Base-by-base conservation (phyloP, 2,888 invertebrate species). In the Dicyrtoma fusca region DNA sequence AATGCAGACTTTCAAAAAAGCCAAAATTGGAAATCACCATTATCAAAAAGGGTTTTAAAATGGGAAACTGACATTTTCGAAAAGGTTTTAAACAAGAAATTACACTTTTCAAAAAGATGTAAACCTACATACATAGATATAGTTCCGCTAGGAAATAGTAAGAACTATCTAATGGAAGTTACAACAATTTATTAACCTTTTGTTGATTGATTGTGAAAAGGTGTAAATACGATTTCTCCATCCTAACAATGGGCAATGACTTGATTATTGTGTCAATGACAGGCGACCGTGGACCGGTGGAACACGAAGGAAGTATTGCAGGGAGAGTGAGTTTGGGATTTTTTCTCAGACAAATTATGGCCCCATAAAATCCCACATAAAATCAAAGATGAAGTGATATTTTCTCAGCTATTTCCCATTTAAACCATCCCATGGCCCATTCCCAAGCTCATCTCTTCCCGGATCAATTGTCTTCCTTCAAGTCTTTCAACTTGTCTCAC, bases 351-450 rank as follows among this genome's bases (percentile, higher is more conserved):
- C 6, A 53, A 49, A 17, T 26, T 53, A 51, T 26, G 25, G 42
- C 17, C 64, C 26, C 65, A 47, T 64, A 64, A 64, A 64, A 63
- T 34, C 1, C 49, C 23, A 26, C 64, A 64, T 64, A 64, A 64
- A 65, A 65, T 65, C 25, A 65, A 26, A 19, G 17, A 53, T 13
- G 25, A 53, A 21, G 53, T 65, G 42, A 65, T 53, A 47, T 65
- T 53, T 61, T 47, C 42, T 47, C 42, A 25, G 17, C 10, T 21
- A 63, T 65, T 65, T 65, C 65, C 42, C 64, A 25, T 65, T 34
- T 34, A 34, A 8, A 34, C 34, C 34, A 49, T 4, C 4, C 49
- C 49, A 49, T 14, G 5, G 5, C 3, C 17, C 14, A 49, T 49
- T 49, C 17, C 49, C 5, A 4, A 49, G 4, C 34, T 8, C 34